Evolutionary conservation across 2,888 invertebrate genomes (phyloP).

Genomic region (Apamea crenata): DNA sequence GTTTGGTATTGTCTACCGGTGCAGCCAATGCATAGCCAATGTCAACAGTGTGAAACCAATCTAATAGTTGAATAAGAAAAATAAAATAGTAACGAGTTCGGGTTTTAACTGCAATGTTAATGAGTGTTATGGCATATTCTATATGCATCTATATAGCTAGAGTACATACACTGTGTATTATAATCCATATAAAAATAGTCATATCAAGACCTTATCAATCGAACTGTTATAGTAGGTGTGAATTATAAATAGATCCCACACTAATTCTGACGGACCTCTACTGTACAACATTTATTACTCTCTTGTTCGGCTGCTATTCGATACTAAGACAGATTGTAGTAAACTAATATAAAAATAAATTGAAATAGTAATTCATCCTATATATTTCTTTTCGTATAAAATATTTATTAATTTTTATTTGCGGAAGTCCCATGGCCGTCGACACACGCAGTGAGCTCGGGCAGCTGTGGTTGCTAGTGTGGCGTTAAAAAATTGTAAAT

Average conservation of each 20-base stretch:
- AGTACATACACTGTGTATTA: slow-evolving; percentile 67
- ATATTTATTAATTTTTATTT: slow-evolving; percentile 55
- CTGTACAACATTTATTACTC: slow-evolving; percentile 48
- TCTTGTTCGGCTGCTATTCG: slow-evolving; percentile 57
- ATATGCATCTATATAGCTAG: slow-evolving; percentile 59
- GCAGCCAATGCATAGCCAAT: background rate
- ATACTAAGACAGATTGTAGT: slow-evolving; percentile 71
- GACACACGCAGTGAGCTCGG: slow-evolving; percentile 25
- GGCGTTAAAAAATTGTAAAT: slow-evolving; percentile 72
- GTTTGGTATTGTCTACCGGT: background rate
- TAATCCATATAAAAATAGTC: slow-evolving; percentile 79
- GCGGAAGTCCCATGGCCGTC: slow-evolving; percentile 24
- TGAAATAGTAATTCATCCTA: slow-evolving; percentile 56
- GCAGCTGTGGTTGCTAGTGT: slow-evolving; percentile 60
- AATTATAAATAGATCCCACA: slow-evolving; percentile 67
- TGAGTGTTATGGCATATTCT: slow-evolving; percentile 54
- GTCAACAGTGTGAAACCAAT: background rate
- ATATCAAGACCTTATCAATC: slow-evolving; percentile 69
- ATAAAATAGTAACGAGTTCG: slow-evolving; percentile 40
- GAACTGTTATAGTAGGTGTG: slow-evolving; percentile 62
- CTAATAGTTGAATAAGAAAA: background rate
- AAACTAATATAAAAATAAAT: slow-evolving; percentile 86
- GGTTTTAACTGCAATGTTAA: slow-evolving; percentile 37
- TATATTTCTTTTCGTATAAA: slow-evolving; percentile 56
- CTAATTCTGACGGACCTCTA: slow-evolving; percentile 68